Conservation (phyloP, 2,113 vertebrate genomes). For the Melanerpes aurifrons region DNA sequence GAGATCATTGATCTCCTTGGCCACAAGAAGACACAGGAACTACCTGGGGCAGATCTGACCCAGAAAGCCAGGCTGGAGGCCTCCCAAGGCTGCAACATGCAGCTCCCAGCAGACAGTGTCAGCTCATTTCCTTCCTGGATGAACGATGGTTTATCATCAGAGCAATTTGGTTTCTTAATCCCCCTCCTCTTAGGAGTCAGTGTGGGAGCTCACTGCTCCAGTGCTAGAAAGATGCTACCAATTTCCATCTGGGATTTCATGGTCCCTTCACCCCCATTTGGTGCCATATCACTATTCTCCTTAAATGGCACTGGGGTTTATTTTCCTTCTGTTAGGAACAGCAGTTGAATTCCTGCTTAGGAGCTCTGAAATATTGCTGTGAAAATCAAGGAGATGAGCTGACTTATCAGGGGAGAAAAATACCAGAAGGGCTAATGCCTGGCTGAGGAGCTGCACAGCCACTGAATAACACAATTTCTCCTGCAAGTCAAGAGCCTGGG, state of each 20-base stretch:
- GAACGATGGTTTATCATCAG: neutral
- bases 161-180: slow-evolving; percentile 4
- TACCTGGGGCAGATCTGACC: neutral
- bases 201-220: neutral
- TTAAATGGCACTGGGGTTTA: slow-evolving; percentile 8
- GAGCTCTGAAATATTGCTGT: slow-evolving; percentile 39
- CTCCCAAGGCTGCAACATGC: neutral
- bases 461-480: neutral
- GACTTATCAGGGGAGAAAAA: slow-evolving; percentile 43
- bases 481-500: neutral
- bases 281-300: neutral
- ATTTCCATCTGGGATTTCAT: slow-evolving; percentile 35
- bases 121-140: neutral
- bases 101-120: neutral
- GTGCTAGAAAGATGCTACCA: neutral
- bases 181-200: neutral
- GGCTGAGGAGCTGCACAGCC: neutral
- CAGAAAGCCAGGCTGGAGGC: neutral
- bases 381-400: slow-evolving; percentile 37
- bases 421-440: neutral
- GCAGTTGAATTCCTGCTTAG: slow-evolving; percentile 2
- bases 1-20: too few species aligned
- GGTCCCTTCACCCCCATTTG: neutral
- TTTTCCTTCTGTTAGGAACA: slow-evolving; percentile 3
- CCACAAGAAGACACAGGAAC: too few species aligned